Base-by-base conservation (phyloP, 2,797 vertebrate genomes). In the Anguilla anguilla region DNA sequence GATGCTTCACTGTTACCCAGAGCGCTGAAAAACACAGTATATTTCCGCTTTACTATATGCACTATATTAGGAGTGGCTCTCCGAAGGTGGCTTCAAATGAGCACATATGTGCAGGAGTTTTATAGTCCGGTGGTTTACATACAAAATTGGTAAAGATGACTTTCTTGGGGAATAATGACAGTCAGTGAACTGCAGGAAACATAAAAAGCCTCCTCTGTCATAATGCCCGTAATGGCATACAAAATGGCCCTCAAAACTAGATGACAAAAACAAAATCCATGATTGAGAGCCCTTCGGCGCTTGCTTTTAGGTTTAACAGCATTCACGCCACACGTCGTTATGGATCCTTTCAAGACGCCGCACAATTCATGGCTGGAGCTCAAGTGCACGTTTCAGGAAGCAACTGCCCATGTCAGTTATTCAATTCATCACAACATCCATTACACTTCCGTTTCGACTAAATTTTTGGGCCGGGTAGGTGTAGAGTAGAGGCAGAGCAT, bases 171-270 rank as follows among this genome's bases (percentile, higher is more conserved):
- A 95, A 93, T 96, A 96, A 94, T 95, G 95, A 95, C 94, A 95
- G 95, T 95, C 96, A 96, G 95, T 93, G 94, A 95, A 94, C 95
- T 93, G 95, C 91, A 91, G 95, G 96, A 95, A 95, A 94, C 95
- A 91, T 96, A 96, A 97, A 82, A 96, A 96, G 96, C 96, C 96
- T 96, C 96, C 96, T 95, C 95, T 96, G 95, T 96, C 95, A 97
- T 97, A 96, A 97, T 96, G 96, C 96, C 97, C 96, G 96, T 97
- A 97, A 97, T 97, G 97, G 97, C 96, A 97, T 97, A 97, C 96
- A 96, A 97, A 97, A 97, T 95, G 97, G 97, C 94, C 89, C 84
- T 57, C 88, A 93, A 94, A 96, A 96, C 96, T 97, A 97, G 95
- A 97, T 97, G 96, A 96, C 96, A 95, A 95, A 96, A 96, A 96